Evolutionary conservation across 2,797 vertebrate genomes (phyloP).

Genomic region (Enteromius paludinosus): DNA sequence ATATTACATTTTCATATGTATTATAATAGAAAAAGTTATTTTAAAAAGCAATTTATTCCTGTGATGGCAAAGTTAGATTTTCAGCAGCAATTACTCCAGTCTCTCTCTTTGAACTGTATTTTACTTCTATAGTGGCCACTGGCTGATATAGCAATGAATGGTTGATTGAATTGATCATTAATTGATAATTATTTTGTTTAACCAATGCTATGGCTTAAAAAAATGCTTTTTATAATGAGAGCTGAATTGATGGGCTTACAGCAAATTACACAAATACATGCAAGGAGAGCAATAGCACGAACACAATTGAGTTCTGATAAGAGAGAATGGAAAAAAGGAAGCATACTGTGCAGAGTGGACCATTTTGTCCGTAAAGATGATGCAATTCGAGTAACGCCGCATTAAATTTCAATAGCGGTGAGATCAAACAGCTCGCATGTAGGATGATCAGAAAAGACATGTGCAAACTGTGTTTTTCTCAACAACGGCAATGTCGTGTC

Average conservation of each 20-base stretch:
- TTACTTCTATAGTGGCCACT: background rate
- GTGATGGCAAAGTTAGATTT: background rate
- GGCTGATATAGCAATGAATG: background rate
- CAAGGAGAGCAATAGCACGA: background rate
- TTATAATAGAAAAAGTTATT: background rate
- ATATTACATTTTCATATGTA: background rate
- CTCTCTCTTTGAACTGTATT: background rate
- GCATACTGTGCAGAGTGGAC: background rate
- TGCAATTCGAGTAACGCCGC: background rate
- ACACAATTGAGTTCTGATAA: background rate
- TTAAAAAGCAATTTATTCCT: no score
- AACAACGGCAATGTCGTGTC: background rate
- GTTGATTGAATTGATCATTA: background rate
- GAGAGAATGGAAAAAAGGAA: background rate
- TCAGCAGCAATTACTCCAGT: background rate
- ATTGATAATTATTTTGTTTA: background rate
- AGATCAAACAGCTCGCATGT: background rate
- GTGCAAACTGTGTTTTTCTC: background rate
- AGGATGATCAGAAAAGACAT: background rate
- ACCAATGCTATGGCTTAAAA: background rate
- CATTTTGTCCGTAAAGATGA: background rate
- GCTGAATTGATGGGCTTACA: background rate
- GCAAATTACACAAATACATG: background rate
- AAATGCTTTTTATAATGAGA: background rate
- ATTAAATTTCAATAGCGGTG: background rate